phyloP scores from a whole-genome alignment of 1,140 invertebrate species.

The Ceratina japonica region DNA sequence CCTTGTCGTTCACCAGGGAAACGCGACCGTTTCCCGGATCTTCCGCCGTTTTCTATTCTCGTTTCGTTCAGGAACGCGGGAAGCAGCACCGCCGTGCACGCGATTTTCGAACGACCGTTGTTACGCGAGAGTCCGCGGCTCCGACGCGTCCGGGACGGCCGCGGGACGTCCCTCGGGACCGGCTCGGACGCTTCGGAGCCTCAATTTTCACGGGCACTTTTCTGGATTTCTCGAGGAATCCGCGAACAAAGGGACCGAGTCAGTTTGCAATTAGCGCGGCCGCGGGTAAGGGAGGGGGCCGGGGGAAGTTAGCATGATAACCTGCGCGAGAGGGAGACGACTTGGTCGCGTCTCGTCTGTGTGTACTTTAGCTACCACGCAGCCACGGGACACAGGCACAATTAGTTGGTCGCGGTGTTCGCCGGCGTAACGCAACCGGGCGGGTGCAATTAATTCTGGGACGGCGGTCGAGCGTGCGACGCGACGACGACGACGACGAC shows the following conservation, averaged over 20 bases:
- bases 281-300: not conserved
- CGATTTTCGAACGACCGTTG: not conserved
- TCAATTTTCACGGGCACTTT: conserved; percentile 3
- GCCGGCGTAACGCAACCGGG: not conserved
- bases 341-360: conserved; percentile 15
- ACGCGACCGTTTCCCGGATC: conserved; percentile 19
- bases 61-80: not conserved
- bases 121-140: not conserved
- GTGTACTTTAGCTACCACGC: not conserved
- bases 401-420: conserved; percentile 32
- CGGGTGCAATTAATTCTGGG: conserved; percentile 22
- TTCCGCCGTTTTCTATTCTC: conserved; percentile 14
- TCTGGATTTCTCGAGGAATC: conserved; percentile 17
- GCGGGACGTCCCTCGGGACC: no score
- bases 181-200: not conserved
- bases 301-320: no score
- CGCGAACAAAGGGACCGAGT: conserved; percentile 26
- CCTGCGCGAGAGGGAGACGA: not conserved
- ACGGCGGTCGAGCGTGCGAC: not conserved
- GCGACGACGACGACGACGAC: no score
- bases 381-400: conserved; percentile 11
- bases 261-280: conserved; percentile 26
- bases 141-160: not conserved
- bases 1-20: conserved; percentile 7
- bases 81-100: not conserved